Percentiles rank a stretch among this genome's conserved stretches.
Evolutionary conservation across 2,797 vertebrate species (phyloP).

Genomic region (Argya squamiceps): DNA sequence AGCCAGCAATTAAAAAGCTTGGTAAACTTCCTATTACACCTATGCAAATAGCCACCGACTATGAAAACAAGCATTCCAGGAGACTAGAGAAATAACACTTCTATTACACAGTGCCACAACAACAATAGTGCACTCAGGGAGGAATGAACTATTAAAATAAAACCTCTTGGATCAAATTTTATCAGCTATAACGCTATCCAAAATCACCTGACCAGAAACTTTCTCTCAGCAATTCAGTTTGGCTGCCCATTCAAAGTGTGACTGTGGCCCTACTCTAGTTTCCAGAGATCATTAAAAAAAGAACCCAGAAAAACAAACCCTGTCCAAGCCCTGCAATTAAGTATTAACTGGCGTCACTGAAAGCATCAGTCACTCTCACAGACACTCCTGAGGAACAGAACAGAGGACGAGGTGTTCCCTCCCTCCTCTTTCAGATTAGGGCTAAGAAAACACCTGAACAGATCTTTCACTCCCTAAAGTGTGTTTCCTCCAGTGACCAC

Average conservation of each 20-base stretch:
- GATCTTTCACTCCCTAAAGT: not conserved
- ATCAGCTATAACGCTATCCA: not conserved
- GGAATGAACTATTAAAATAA: not conserved
- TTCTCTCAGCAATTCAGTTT: not conserved
- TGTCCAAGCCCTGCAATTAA: not conserved
- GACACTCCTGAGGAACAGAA: not conserved
- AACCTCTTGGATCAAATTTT: not conserved
- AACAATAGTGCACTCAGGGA: not conserved
- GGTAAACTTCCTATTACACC: constrained; percentile 15
- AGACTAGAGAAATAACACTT: not conserved
- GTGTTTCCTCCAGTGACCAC: not conserved
- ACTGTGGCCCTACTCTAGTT: not conserved
- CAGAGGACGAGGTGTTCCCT: not conserved
- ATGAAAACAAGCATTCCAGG: not conserved
- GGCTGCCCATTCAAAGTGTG: not conserved
- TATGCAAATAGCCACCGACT: not conserved
- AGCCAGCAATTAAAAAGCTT: not conserved
- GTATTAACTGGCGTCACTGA: not conserved
- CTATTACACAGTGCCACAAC: not conserved
- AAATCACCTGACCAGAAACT: not conserved
- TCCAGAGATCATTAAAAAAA: not conserved
- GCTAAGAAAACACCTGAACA: not conserved
- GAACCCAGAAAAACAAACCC: not conserved
- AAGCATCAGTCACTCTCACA: not conserved
- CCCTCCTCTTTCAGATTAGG: not conserved